Conservation (phyloP, 2,888 invertebrate genomes). For the Spisula subtruncata region DNA sequence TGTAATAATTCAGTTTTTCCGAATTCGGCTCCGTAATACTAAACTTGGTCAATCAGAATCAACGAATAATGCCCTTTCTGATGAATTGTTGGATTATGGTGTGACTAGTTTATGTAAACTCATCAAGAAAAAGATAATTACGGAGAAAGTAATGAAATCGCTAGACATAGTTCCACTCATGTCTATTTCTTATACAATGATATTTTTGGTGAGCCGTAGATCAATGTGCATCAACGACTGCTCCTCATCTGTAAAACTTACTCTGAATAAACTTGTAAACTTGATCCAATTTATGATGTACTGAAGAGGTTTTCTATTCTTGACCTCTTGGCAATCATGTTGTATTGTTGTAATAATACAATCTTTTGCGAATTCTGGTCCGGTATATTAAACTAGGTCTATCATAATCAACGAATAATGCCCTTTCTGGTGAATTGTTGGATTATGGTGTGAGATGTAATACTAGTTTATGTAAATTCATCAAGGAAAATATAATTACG, state of each 20-base stretch:
- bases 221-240: too few relatives aligned
- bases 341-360: neutral
- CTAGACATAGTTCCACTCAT: neutral
- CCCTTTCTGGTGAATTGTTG: neutral
- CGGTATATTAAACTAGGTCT: neutral
- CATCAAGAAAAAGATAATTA: conserved; percentile 6
- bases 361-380: neutral
- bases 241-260: too few relatives aligned
- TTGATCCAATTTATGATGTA: too few relatives aligned
- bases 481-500: neutral
- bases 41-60: neutral
- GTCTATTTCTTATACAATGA: too few relatives aligned
- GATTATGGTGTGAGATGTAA: neutral
- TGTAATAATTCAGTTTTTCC: neutral
- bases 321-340: conserved; percentile 1
- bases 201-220: too few relatives aligned
- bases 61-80: too few relatives aligned
- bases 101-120: neutral
- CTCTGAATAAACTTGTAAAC: too few relatives aligned
- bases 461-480: neutral
- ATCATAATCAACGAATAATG: neutral
- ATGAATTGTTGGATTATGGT: neutral
- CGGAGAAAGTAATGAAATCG: neutral
- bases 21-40: neutral
- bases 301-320: too few relatives aligned